phyloP scores from a whole-genome alignment of 2,797 vertebrate genomes.

The Cossypha polioptera region DNA sequence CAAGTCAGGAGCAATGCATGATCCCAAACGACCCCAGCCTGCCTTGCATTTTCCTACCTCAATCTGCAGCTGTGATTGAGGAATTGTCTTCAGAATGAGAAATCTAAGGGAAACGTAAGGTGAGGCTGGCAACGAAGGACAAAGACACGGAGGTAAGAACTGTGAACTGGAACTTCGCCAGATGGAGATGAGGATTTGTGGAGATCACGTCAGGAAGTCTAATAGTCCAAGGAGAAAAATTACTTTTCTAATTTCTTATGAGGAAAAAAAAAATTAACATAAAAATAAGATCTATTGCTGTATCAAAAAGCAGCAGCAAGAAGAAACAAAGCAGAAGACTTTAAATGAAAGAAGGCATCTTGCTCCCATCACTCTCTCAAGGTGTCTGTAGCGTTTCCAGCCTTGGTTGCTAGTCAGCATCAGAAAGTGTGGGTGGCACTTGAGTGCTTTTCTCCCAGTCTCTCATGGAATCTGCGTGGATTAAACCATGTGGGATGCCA shows the following conservation, averaged over 20 bases:
- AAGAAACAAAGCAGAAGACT: slow-evolving; percentile 31
- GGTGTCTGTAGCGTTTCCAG: slow-evolving; percentile 26
- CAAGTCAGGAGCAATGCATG: accelerated
- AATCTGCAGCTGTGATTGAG: background rate
- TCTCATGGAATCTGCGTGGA: slow-evolving; percentile 42
- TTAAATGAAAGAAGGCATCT: slow-evolving; percentile 50
- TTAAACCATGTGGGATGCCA: slow-evolving; percentile 55
- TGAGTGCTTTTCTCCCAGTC: slow-evolving; percentile 46
- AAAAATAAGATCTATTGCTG: background rate
- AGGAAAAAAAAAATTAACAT: background rate
- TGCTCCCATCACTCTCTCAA: slow-evolving; percentile 39
- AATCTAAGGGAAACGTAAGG: slow-evolving; percentile 35
- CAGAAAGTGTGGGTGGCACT: slow-evolving; percentile 40
- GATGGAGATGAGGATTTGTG: slow-evolving; percentile 21
- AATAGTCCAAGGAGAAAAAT: background rate
- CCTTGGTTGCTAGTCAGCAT: slow-evolving; percentile 45
- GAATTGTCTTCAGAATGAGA: background rate
- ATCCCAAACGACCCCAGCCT: background rate
- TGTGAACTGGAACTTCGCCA: slow-evolving; percentile 51
- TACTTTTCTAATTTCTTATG: background rate
- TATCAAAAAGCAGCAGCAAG: background rate
- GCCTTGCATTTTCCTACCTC: background rate
- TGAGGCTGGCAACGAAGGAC: slow-evolving; percentile 18
- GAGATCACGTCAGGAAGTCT: background rate
- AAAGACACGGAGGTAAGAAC: slow-evolving; percentile 18